Conservation (phyloP, 1,140 invertebrate species). For the Lineus longissimus region DNA sequence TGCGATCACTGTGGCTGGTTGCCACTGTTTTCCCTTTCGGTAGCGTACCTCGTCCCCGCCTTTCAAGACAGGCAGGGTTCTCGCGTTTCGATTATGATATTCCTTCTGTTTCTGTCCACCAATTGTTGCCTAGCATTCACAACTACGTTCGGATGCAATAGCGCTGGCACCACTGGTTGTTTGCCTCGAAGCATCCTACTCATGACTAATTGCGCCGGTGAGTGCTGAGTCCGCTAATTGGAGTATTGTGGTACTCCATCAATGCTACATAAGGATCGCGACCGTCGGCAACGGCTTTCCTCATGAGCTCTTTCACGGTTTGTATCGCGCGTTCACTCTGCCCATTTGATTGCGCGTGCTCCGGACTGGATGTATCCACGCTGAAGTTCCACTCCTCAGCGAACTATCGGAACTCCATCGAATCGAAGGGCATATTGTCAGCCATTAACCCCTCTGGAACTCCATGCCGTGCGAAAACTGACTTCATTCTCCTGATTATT, state of each 20-base stretch:
- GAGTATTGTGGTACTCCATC: background rate
- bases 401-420: constrained; percentile 9
- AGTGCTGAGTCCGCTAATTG: background rate
- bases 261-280: background rate
- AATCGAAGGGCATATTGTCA: constrained; percentile 21
- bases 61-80: background rate
- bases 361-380: constrained; percentile 9
- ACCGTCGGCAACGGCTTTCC: background rate
- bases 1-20: background rate
- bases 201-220: constrained; percentile 1
- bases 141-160: background rate
- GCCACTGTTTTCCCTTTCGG: background rate
- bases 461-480: constrained; percentile 20
- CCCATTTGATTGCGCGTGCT: constrained; percentile 10
- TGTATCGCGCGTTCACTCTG: constrained; percentile 2
- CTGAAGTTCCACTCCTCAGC: constrained; percentile 7
- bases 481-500: constrained; percentile 17
- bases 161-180: background rate
- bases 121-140: background rate
- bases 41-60: background rate
- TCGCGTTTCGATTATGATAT: constrained; percentile 3
- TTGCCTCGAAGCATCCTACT: background rate
- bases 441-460: constrained; percentile 19
- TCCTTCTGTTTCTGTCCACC: background rate
- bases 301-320: constrained; percentile 1